These are phyloP conservation scores for Armadillidium nasatum DNA, from an alignment of 1,140 invertebrate genomes.

Conservation along the genomic window DNA sequence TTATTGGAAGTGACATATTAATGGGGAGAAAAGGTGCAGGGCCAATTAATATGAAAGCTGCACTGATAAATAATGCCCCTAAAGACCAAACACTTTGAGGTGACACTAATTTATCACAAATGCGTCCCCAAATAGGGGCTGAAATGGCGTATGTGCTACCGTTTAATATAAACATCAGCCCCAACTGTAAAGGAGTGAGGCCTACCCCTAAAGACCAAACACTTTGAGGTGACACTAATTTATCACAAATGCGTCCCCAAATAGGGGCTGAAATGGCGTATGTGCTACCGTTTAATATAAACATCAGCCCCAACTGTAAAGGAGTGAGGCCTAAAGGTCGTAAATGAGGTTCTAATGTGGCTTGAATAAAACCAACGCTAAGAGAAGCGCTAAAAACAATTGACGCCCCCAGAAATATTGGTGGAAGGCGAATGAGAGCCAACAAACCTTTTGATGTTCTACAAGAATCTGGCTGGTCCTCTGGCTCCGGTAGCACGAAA, in stretches of 20 bases:
- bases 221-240: constrained; percentile 52
- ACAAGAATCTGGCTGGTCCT: constrained; percentile 55
- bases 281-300: constrained; percentile 77
- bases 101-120: constrained; percentile 63
- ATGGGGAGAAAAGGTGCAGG: constrained; percentile 40
- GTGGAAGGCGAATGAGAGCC: no score
- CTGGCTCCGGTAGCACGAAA: constrained; percentile 58
- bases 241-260: constrained; percentile 76
- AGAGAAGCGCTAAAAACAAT: constrained; percentile 69
- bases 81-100: no score
- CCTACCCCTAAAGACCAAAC: constrained; percentile 62
- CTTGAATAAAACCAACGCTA: constrained; percentile 75
- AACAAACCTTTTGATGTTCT: no score
- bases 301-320: constrained; percentile 73
- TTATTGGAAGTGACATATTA: no score
- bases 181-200: constrained; percentile 63
- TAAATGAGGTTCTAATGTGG: constrained; percentile 75
- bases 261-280: constrained; percentile 74
- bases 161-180: constrained; percentile 81
- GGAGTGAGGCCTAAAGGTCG: constrained; percentile 66
- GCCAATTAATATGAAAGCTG: constrained; percentile 34
- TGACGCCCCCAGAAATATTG: constrained; percentile 61
- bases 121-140: constrained; percentile 72
- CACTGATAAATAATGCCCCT: constrained; percentile 30
- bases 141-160: constrained; percentile 76